These are phyloP conservation scores for Drosophila equinoxialis DNA, from an alignment of 1,140 invertebrate genomes.

Conservation along the genomic window DNA sequence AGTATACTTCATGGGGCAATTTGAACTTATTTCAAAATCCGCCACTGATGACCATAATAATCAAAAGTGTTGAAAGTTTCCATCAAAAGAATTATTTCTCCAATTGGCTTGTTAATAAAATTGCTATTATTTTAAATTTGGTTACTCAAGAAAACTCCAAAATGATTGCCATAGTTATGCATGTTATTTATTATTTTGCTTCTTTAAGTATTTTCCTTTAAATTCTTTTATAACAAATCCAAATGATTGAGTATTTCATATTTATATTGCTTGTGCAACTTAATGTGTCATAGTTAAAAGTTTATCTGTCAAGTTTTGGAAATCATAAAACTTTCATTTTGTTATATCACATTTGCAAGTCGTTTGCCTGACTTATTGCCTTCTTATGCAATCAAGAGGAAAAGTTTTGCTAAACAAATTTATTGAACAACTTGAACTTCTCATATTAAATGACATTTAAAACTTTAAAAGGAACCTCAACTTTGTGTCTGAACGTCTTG, in stretches of 20 bases:
- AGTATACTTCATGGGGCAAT: too few relatives aligned
- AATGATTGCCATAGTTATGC: too few relatives aligned
- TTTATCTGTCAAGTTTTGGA: conserved; percentile 23
- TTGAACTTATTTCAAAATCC: too few relatives aligned
- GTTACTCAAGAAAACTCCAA: too few relatives aligned
- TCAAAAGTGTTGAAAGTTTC: too few relatives aligned
- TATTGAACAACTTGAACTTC: conserved; percentile 33
- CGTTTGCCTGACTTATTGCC: conserved; percentile 6
- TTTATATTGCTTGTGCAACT: neutral
- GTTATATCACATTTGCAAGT: conserved; percentile 22
- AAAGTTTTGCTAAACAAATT: conserved; percentile 38
- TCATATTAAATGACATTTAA: conserved; percentile 49
- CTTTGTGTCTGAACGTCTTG: conserved; percentile 21
- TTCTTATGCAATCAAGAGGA: conserved; percentile 34
- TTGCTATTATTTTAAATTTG: too few relatives aligned
- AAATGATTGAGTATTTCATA: neutral
- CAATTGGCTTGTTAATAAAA: too few relatives aligned
- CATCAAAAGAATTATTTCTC: too few relatives aligned
- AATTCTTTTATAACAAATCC: too few relatives aligned
- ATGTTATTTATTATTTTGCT: too few relatives aligned
- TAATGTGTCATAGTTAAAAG: neutral
- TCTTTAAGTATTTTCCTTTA: too few relatives aligned
- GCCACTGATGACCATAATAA: too few relatives aligned
- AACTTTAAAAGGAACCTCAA: conserved; percentile 17
- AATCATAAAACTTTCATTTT: conserved; percentile 32